These are phyloP conservation scores for Oncorhynchus nerka DNA, from an alignment of 2,113 vertebrate genomes.

Conservation along the genomic window DNA sequence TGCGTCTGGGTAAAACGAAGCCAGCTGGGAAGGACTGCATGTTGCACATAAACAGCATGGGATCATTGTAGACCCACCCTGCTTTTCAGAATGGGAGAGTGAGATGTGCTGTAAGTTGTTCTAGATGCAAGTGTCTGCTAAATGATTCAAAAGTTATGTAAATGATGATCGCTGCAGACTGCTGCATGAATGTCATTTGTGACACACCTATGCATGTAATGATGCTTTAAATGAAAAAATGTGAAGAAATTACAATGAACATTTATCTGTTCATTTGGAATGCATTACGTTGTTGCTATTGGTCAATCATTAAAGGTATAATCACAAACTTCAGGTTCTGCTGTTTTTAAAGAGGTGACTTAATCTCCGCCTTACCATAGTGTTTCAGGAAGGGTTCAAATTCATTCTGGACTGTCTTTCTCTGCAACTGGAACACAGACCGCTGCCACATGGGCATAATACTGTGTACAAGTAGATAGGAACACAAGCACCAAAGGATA, in stretches of 20 bases:
- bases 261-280: too few relatives aligned
- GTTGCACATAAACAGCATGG: constrained; percentile 86
- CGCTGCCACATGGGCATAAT: constrained; percentile 64
- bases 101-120: neutral
- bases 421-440: constrained; percentile 71
- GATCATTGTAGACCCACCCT: constrained; percentile 57
- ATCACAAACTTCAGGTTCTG: too few relatives aligned
- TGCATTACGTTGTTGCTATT: too few relatives aligned
- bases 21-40: constrained; percentile 83
- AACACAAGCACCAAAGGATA: neutral
- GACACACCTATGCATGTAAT: too few relatives aligned
- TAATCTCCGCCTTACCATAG: constrained; percentile 52
- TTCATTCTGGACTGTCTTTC: constrained; percentile 71
- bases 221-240: too few relatives aligned
- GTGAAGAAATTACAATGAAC: too few relatives aligned
- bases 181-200: too few relatives aligned
- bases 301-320: too few relatives aligned
- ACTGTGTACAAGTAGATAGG: constrained; percentile 43
- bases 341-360: too few relatives aligned
- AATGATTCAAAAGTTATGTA: too few relatives aligned
- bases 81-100: constrained; percentile 19
- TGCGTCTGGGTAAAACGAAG: constrained; percentile 84
- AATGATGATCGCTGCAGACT: too few relatives aligned
- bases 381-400: constrained; percentile 71
- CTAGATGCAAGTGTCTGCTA: too few relatives aligned